phyloP scores from a whole-genome alignment of 30 jellyfish, hydroid and myxozoan genomes.

The Cassiopea xamachana region DNA sequence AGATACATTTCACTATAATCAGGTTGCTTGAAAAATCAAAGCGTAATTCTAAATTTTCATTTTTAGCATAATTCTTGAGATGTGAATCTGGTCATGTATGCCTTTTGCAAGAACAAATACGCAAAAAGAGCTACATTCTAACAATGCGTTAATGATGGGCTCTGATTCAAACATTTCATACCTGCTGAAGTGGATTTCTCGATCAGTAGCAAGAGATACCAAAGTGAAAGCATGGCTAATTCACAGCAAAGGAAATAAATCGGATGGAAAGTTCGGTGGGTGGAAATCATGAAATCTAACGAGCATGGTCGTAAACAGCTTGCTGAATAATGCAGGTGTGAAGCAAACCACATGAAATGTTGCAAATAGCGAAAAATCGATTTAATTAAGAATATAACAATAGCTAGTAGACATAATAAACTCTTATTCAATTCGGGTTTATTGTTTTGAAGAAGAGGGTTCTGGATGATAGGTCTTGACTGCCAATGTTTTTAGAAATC shows the following conservation, averaged over 20 bases:
- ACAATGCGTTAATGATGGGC: too few species aligned
- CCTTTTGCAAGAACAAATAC: too few species aligned
- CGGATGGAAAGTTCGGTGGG: not conserved
- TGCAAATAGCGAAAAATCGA: not conserved
- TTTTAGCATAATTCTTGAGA: too few species aligned
- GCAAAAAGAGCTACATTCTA: too few species aligned
- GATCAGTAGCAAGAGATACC: not conserved
- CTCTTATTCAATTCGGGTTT: not conserved
- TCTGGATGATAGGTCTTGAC: too few species aligned
- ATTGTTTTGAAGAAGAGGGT: not conserved
- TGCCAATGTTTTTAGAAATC: too few species aligned
- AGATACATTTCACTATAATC: not conserved
- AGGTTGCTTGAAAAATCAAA: not conserved
- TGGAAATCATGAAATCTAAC: not conserved
- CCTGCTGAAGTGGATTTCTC: not conserved
- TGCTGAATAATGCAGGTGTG: not conserved
- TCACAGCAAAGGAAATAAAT: not conserved
- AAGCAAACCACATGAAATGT: constrained; percentile 11
- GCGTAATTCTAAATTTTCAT: not conserved
- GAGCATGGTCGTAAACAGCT: constrained; percentile 6
- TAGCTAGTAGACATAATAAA: not conserved
- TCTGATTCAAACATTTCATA: not conserved
- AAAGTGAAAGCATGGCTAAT: not conserved
- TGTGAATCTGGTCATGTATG: too few species aligned
- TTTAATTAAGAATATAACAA: too few species aligned